Conservation (phyloP, 2,113 vertebrate species). For the Sylvietta virens region DNA sequence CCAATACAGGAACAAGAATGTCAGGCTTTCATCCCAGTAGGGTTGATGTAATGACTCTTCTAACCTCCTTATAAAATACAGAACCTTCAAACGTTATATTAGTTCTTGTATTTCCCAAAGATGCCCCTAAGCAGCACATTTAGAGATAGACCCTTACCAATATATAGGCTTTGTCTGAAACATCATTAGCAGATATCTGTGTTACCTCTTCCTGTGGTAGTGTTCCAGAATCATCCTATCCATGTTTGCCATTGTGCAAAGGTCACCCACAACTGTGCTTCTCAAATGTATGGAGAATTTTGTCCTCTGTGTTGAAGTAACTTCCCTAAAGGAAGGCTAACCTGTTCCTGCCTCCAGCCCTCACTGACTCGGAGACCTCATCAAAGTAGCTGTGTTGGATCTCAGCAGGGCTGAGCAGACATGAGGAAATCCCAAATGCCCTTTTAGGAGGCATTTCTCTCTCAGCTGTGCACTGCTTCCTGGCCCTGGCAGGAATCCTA, state of each 20-base stretch:
- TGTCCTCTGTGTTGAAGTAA: background rate
- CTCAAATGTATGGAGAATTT: background rate
- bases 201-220: background rate
- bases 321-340: background rate
- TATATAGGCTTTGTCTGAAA: background rate
- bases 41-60: background rate
- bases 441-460: background rate
- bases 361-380: background rate
- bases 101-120: background rate
- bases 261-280: background rate
- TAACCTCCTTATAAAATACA: background rate
- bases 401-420: background rate
- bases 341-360: background rate
- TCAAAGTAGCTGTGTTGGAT: background rate
- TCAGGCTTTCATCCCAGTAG: background rate
- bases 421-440: background rate
- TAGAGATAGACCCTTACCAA: background rate
- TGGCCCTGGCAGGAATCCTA: background rate
- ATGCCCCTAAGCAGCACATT: background rate
- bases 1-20: background rate
- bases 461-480: rapidly evolving
- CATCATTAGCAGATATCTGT: background rate
- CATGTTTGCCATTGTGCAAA: rapidly evolving
- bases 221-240: background rate
- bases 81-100: background rate